Base-by-base conservation (phyloP, 2,888 invertebrate species). In the Hyles lineata region DNA sequence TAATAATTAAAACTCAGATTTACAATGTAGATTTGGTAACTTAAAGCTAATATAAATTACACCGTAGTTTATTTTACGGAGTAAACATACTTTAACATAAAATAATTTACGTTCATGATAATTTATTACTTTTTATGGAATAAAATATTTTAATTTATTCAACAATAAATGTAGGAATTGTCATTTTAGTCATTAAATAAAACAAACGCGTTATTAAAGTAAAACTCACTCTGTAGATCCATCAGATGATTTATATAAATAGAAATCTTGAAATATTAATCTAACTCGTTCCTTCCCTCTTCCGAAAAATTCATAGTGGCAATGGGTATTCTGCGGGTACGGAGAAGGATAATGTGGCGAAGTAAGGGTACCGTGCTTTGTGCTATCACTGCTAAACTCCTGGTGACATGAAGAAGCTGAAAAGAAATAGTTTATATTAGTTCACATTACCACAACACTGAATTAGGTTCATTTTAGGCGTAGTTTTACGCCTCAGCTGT, bases 261-360 rank as follows among this genome's bases (percentile, higher is more conserved):
- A 97, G 90, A 98, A 98, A 89, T 98, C 97, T 87, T 96, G 96
- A 94, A 98, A 98, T 83, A 96, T 95, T 87, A 98, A 96, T 95
- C 98, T 97, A 79, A 98, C 97, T 84, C 98, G 95, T 90, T 99
- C 98, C 80, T 97, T 97, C 72, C 97, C 97, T 78, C 97, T 95
- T 62, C 98, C 98, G 85, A 97, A 97, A 91, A 99, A 99, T 87
- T 98, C 98, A 91, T 98, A 99, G 83, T 97, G 96, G 92, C 99
- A 99, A 82, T 96, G 96, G 73, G 97, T 96, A 84, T 97, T 96
- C 35, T 96, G 92, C 70, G 98, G 97, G 91, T 98, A 98, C 70
- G 97, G 96, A 74, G 96, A 96, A n/a, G 97, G 98, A 89, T 97
- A 98, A 85, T 97, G 97, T 25, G 98, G 98, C 72, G 98, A 98